phyloP scores from a whole-genome alignment of 2,888 invertebrate genomes.

The Busseola fusca region DNA sequence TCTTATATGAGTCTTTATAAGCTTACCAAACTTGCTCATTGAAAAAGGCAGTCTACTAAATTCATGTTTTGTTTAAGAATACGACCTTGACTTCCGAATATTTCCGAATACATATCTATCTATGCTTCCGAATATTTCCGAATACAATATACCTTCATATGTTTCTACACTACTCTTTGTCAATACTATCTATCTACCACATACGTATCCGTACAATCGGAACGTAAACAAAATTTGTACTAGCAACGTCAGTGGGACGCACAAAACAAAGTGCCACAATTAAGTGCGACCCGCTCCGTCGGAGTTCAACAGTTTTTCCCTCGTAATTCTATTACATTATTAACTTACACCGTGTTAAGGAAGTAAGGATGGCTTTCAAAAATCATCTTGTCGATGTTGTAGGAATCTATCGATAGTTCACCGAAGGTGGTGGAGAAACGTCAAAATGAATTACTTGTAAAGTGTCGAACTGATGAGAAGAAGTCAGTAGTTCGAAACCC shows the following conservation, averaged over 20 bases:
- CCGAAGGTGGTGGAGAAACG: not conserved
- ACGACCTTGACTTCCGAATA: not conserved
- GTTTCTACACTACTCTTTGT: not conserved
- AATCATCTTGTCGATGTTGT: constrained; percentile 43
- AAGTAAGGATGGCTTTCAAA: constrained; percentile 68
- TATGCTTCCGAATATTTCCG: too few species aligned
- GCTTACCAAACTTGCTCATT: too few species aligned
- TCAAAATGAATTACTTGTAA: not conserved
- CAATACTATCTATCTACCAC: not conserved
- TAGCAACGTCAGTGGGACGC: constrained; percentile 64
- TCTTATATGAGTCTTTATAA: too few species aligned
- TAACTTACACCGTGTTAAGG: constrained; percentile 87
- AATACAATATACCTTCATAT: not conserved
- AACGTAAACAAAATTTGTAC: constrained; percentile 42
- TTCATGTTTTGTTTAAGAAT: not conserved
- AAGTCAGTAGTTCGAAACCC: not conserved
- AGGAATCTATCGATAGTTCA: constrained; percentile 22
- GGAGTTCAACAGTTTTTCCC: constrained; percentile 88
- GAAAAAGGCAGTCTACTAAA: not conserved
- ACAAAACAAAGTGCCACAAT: constrained; percentile 86
- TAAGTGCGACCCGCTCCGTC: constrained; percentile 83
- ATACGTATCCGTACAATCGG: constrained; percentile 12
- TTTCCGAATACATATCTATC: not conserved
- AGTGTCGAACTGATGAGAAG: not conserved
- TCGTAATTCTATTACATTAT: constrained; percentile 89